Conservation (phyloP, 2,888 invertebrate species). For the Endomychus coccineus region DNA sequence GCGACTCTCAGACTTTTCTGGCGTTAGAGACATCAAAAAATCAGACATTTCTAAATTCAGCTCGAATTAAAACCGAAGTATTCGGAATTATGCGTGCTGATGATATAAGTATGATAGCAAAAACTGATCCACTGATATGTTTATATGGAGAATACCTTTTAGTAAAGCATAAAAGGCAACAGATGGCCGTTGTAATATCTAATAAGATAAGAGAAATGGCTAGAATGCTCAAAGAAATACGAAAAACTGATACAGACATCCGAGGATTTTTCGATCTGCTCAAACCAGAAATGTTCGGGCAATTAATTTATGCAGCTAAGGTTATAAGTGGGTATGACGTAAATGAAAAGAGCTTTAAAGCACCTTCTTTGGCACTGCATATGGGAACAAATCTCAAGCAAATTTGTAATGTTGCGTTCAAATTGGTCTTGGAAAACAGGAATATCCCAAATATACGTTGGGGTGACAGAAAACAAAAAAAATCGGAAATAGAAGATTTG, state of each 20-base stretch:
- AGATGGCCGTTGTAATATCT: conserved; percentile 19
- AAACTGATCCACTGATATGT: conserved; percentile 22
- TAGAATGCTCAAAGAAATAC: not conserved
- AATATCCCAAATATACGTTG: conserved; percentile 12
- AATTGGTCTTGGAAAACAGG: conserved; percentile 18
- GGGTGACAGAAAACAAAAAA: conserved; percentile 9
- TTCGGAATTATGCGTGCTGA: conserved; percentile 22
- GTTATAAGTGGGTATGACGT: conserved; percentile 20
- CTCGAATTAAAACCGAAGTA: conserved; percentile 20
- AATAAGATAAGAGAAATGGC: conserved; percentile 24
- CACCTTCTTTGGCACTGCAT: conserved; percentile 20
- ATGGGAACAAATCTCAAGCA: conserved; percentile 22
- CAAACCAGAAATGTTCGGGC: conserved; percentile 18
- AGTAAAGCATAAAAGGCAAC: conserved; percentile 22
- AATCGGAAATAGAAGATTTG: conserved; percentile 16
- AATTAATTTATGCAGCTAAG: conserved; percentile 12
- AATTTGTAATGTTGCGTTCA: conserved; percentile 18
- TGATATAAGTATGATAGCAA: conserved; percentile 18
- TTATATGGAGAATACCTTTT: conserved; percentile 21
- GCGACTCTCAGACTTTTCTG: conserved; percentile 19
- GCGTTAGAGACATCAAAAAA: conserved; percentile 14
- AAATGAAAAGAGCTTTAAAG: conserved; percentile 16
- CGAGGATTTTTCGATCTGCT: conserved; percentile 16
- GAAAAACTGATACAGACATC: conserved; percentile 8
- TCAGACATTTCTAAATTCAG: conserved; percentile 14